phyloP scores from a whole-genome alignment of 2,113 vertebrate species.

The Pica pica region DNA sequence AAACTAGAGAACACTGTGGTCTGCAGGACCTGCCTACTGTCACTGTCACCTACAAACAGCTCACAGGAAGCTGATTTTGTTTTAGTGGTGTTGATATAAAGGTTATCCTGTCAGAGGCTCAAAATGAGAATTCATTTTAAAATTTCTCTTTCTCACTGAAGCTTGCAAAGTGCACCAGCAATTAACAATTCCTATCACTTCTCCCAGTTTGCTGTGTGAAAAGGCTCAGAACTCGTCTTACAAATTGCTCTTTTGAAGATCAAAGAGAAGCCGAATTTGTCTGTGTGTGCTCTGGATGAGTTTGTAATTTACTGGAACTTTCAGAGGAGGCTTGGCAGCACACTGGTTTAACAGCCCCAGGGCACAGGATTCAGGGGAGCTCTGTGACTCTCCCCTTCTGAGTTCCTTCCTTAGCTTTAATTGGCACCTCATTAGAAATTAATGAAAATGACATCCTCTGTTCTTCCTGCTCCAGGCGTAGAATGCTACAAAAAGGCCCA shows the following conservation, averaged over 20 bases:
- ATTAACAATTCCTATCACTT: conserved; percentile 80
- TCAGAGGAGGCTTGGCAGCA: conserved; percentile 63
- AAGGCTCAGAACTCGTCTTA: conserved; percentile 76
- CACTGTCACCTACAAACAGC: conserved; percentile 19
- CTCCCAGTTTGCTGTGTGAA: conserved; percentile 56
- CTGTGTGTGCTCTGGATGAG: conserved; percentile 69
- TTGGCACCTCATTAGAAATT: conserved; percentile 87
- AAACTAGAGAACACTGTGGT: background rate
- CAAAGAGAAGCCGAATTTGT: conserved; percentile 76
- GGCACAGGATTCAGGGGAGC: conserved; percentile 71
- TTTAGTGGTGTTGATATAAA: conserved; percentile 61
- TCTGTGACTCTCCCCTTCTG: conserved; percentile 73
- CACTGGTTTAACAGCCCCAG: conserved; percentile 66
- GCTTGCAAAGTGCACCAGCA: conserved; percentile 57
- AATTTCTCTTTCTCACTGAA: conserved; percentile 56
- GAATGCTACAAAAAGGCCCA: conserved; percentile 78
- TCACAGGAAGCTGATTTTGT: conserved; percentile 35
- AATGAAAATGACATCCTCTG: conserved; percentile 85
- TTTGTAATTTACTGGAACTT: conserved; percentile 79
- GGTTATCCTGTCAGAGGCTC: conserved; percentile 62
- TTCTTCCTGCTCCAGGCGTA: conserved; percentile 77
- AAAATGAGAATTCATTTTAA: conserved; percentile 56
- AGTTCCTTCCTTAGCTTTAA: conserved; percentile 77
- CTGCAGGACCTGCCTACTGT: background rate
- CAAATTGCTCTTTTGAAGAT: conserved; percentile 87